phyloP scores from a whole-genome alignment of 2,888 invertebrate genomes.

The Melinopterus prodromus region DNA sequence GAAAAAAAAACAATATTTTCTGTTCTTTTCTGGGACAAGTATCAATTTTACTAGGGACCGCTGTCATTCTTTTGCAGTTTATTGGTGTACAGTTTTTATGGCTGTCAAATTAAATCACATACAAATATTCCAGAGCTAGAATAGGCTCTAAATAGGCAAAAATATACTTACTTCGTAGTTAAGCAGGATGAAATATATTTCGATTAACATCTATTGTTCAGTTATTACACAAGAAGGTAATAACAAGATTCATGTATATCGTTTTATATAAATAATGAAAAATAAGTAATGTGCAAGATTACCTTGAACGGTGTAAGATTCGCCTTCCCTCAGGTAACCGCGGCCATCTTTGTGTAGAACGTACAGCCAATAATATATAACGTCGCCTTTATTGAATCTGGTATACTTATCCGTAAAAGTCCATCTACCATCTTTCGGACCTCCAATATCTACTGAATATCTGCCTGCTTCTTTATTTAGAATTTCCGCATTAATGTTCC shows the following conservation, averaged over 20 bases:
- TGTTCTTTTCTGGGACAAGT: too few relatives aligned
- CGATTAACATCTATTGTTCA: too few relatives aligned
- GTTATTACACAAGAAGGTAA: too few relatives aligned
- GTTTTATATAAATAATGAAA: background rate
- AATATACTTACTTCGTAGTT: too few relatives aligned
- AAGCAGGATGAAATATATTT: too few relatives aligned
- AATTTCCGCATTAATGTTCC: slow-evolving; percentile 77
- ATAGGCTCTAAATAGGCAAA: too few relatives aligned
- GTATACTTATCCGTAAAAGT: slow-evolving; percentile 69
- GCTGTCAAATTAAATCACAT: too few relatives aligned
- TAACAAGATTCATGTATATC: background rate
- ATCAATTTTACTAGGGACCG: too few relatives aligned
- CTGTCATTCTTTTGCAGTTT: too few relatives aligned
- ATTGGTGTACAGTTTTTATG: too few relatives aligned
- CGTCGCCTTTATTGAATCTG: slow-evolving; percentile 70
- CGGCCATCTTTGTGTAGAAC: slow-evolving; percentile 71
- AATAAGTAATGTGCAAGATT: slow-evolving; percentile 31
- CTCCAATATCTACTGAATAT: slow-evolving; percentile 70
- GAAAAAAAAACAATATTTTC: too few relatives aligned
- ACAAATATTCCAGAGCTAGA: too few relatives aligned
- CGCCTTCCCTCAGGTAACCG: slow-evolving; percentile 74
- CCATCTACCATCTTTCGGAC: slow-evolving; percentile 71
- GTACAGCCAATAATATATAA: slow-evolving; percentile 79
- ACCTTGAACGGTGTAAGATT: slow-evolving; percentile 68
- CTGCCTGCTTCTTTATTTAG: slow-evolving; percentile 73